These are phyloP conservation scores for Steromphala cineraria DNA, from an alignment of 2,888 invertebrate species.

Conservation along the genomic window DNA sequence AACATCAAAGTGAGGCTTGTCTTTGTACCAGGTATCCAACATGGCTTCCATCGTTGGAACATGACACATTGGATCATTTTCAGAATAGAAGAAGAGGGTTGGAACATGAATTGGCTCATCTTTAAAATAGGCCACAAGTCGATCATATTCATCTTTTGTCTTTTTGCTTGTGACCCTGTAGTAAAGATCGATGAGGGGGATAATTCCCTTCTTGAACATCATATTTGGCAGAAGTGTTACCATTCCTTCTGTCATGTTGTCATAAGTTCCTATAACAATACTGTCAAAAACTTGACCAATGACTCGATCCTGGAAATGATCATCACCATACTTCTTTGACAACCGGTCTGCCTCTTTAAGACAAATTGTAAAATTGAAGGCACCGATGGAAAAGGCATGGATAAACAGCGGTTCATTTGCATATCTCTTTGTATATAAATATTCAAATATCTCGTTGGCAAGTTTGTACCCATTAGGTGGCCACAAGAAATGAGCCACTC, in stretches of 20 bases:
- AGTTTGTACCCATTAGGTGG: constrained; percentile 40
- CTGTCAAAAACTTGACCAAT: constrained; percentile 59
- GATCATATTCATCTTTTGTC: constrained; percentile 47
- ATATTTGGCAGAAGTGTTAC: constrained; percentile 32
- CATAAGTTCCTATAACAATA: constrained; percentile 50
- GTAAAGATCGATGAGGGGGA: constrained; percentile 35
- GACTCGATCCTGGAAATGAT: constrained; percentile 33
- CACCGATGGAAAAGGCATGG: constrained; percentile 56
- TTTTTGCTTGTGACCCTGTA: constrained; percentile 40
- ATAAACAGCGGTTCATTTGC: constrained; percentile 36
- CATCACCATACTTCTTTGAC: constrained; percentile 25
- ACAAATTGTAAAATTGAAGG: constrained; percentile 49
- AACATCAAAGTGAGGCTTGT: constrained; percentile 34
- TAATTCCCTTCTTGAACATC: constrained; percentile 27
- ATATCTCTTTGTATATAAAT: constrained; percentile 24
- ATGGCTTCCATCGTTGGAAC: constrained; percentile 35
- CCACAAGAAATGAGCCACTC: constrained; percentile 48
- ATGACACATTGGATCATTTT: constrained; percentile 54
- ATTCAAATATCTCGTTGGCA: constrained; percentile 38
- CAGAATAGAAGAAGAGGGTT: constrained; percentile 42
- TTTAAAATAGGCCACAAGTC: constrained; percentile 40
- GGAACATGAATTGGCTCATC: constrained; percentile 41
- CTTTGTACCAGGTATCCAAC: constrained; percentile 36
- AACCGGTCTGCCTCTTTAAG: constrained; percentile 24
- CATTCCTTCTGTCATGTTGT: constrained; percentile 52